Evolutionary conservation across 2,113 vertebrate genomes (phyloP).

Genomic region (Indicator indicator): DNA sequence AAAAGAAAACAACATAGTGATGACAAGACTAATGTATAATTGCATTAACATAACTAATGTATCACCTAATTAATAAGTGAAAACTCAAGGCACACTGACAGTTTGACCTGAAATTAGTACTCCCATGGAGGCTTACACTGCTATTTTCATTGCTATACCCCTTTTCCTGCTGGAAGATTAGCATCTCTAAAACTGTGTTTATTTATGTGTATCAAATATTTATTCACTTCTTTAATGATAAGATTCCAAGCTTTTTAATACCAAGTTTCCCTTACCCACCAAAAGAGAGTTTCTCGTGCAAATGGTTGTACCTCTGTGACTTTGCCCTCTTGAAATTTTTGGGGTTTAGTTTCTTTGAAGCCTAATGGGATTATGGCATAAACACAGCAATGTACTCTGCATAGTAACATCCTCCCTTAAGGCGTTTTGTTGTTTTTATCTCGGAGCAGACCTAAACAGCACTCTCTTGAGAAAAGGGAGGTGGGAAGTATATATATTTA

Average conservation of each 20-base stretch:
- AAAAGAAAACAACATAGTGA: not conserved
- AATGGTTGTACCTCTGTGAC: not conserved
- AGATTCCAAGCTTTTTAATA: not conserved
- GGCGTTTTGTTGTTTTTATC: constrained; percentile 7
- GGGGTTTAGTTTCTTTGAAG: not conserved
- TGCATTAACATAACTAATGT: not conserved
- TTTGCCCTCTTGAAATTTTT: not conserved
- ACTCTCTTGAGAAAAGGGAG: not conserved
- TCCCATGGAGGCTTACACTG: not conserved
- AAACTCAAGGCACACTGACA: not conserved
- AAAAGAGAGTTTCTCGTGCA: not conserved
- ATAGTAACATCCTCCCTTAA: not conserved
- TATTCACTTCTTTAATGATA: not conserved
- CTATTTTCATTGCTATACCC: not conserved
- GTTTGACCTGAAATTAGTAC: not conserved
- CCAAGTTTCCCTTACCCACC: not conserved
- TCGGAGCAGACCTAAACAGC: not conserved
- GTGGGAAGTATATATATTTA: not conserved
- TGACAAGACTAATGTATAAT: not conserved
- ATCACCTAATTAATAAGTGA: not conserved
- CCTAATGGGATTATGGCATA: not conserved
- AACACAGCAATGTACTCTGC: not conserved
- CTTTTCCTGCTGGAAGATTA: not conserved
- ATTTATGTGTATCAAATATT: not conserved
- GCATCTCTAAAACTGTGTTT: not conserved